Evolutionary conservation across 2,113 vertebrate genomes (phyloP), one percentile per base, ranked within the genome.

Genomic region (Pleuronectes platessa): DNA sequence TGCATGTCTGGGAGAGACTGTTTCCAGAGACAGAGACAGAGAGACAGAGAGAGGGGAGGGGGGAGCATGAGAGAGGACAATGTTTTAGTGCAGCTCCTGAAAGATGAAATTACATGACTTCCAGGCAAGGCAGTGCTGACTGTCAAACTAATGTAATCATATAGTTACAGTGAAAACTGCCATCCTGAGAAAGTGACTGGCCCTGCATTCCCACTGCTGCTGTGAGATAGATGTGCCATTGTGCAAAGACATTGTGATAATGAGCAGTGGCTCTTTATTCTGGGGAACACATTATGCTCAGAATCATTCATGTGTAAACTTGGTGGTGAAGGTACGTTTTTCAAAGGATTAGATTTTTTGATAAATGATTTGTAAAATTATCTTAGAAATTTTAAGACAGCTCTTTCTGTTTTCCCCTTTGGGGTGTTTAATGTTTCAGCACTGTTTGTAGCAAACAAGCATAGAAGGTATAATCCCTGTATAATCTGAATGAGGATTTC

Each of bases 1-100:
- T 98, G 97, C 96, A 97, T 97, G 93, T 99, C 98, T 59, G 97
- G 95, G 78, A 99, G 95, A 74, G 96, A 98, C 98, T 92, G 81
- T 8, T 61, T 20, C 13, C 53, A 35, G 14, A 63, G 17, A 65
- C 24, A 20, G 31, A 74, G 5, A 6, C 5, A 31, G 27, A 31
- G 27, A 31, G 27, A 5, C 5, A 31, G 27, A 31, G 27, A 31
- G 27, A 6, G 27, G 5, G 5, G 27, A 27, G 27, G 27, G 5
- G 27, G 1, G 27, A 31, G 27, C 5, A 3, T 15, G 17, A 65
- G 21, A 20, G 31, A 71, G 35, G 49, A 79, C 74, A 68, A 61
- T 55, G 66, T 69, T 71, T 21, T 18, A 37, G 61, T 27, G 31
- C 31, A 49, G 18, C 31, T 71, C 40, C 68, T 77, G 56, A 71